Percentiles rank a stretch among this genome's conserved stretches.
Conservation (phyloP, 2,888 invertebrate genomes). For the Netelia inedita region DNA sequence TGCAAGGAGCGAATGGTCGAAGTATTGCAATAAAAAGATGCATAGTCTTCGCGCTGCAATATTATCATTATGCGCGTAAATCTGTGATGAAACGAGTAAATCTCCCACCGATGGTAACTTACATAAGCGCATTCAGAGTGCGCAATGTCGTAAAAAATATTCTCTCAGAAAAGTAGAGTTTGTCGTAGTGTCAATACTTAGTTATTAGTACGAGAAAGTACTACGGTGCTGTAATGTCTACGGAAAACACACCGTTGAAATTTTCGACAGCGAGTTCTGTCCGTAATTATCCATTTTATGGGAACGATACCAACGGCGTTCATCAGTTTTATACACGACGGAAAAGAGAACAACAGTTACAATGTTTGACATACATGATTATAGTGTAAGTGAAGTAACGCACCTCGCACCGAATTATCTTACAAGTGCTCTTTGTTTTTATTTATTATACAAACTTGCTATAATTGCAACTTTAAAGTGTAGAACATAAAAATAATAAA, state of each 20-base stretch:
- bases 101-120: conserved; percentile 64
- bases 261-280: conserved; percentile 52
- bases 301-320: conserved; percentile 62
- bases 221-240: conserved; percentile 63
- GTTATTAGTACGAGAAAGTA: conserved; percentile 22
- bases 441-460: no score
- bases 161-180: conserved; percentile 6
- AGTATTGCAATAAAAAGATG: background rate
- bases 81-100: conserved; percentile 39
- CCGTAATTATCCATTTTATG: conserved; percentile 70
- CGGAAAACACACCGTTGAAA: conserved; percentile 75
- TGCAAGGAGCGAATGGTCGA: background rate
- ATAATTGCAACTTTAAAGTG: no score
- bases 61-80: conserved; percentile 14
- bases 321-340: conserved; percentile 73
- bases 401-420: no score
- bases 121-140: conserved; percentile 61
- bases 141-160: conserved; percentile 24
- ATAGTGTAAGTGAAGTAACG: conserved; percentile 72
- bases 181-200: conserved; percentile 25
- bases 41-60: conserved; percentile 41
- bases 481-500: no score
- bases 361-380: conserved; percentile 72
- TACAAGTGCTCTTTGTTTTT: no score
- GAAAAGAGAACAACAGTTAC: conserved; percentile 72